Evolutionary conservation across 2,797 vertebrate species (phyloP).

Genomic region (Echiichthys vipera): DNA sequence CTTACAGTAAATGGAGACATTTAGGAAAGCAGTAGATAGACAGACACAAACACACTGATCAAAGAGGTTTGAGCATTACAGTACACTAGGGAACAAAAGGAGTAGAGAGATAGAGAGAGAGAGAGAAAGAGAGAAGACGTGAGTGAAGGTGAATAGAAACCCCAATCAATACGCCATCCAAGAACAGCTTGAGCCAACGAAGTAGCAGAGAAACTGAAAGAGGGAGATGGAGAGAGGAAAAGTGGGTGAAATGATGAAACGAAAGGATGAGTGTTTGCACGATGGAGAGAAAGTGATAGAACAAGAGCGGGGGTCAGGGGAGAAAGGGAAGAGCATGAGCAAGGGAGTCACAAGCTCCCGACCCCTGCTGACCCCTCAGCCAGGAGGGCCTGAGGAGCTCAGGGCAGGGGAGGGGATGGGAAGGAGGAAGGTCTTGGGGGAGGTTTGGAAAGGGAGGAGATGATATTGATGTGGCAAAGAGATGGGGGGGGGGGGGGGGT

Average conservation of each 20-base stretch:
- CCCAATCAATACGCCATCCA: conserved; percentile 80
- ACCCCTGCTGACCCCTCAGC: conserved; percentile 64
- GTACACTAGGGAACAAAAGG: conserved; percentile 74
- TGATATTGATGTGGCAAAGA: conserved; percentile 53
- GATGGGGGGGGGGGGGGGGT: conserved; percentile 9
- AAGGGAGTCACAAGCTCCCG: conserved; percentile 43
- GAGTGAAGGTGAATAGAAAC: conserved; percentile 78
- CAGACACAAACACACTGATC: conserved; percentile 76
- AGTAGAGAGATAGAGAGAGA: conserved; percentile 44
- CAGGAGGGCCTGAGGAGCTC: conserved; percentile 29
- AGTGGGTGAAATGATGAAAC: conserved; percentile 74
- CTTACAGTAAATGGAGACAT: conserved; percentile 82
- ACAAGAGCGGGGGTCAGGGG: conserved; percentile 27
- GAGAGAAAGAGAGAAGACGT: conserved; percentile 54
- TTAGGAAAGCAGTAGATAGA: conserved; percentile 74
- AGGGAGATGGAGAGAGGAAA: conserved; percentile 36
- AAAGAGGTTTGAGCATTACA: conserved; percentile 76
- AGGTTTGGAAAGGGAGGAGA: conserved; percentile 34
- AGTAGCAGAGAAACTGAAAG: conserved; percentile 45
- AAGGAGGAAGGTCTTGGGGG: conserved; percentile 37
- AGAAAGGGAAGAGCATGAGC: conserved; percentile 34
- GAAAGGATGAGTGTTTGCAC: conserved; percentile 44
- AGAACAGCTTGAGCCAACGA: conserved; percentile 62
- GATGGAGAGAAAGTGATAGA: conserved; percentile 19
- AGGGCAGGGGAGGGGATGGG: conserved; percentile 5